Conservation (phyloP, 1,140 invertebrate genomes). For the Drosophila sulfurigaster region DNA sequence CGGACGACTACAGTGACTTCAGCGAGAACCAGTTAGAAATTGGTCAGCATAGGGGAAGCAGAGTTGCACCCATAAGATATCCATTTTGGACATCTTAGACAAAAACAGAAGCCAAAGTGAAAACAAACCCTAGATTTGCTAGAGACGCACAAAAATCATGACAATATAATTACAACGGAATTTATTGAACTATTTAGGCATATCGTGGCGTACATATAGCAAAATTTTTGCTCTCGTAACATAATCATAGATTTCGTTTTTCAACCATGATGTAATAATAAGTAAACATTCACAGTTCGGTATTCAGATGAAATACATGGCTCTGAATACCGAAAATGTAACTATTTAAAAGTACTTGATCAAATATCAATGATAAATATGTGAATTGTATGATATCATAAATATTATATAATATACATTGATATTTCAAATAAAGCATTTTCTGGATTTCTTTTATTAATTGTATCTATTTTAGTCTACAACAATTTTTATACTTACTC, state of each 20-base stretch:
- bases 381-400: slow-evolving; percentile 7
- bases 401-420: slow-evolving; percentile 38
- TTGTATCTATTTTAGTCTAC: slow-evolving; percentile 3
- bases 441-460: slow-evolving; percentile 5
- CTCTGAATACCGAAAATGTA: no score
- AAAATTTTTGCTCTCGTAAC: slow-evolving; percentile 56
- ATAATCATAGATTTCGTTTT: slow-evolving; percentile 44
- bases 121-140: slow-evolving; percentile 11
- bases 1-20: slow-evolving; percentile 74
- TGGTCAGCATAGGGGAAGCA: slow-evolving; percentile 57
- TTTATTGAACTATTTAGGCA: slow-evolving; percentile 78
- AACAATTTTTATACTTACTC: slow-evolving; percentile 13
- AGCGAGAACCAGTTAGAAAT: slow-evolving; percentile 74
- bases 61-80: slow-evolving; percentile 51
- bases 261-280: slow-evolving; percentile 44
- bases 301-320: no score
- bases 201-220: slow-evolving; percentile 73
- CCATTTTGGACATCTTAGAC: slow-evolving; percentile 48
- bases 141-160: slow-evolving; percentile 64
- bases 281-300: slow-evolving; percentile 16
- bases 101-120: background rate
- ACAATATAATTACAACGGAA: slow-evolving; percentile 75
- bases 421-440: slow-evolving; percentile 14
- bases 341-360: background rate
- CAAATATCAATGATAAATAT: slow-evolving; percentile 14